Conservation (phyloP, 2,888 invertebrate genomes). For the Synergus laeviventris region DNA sequence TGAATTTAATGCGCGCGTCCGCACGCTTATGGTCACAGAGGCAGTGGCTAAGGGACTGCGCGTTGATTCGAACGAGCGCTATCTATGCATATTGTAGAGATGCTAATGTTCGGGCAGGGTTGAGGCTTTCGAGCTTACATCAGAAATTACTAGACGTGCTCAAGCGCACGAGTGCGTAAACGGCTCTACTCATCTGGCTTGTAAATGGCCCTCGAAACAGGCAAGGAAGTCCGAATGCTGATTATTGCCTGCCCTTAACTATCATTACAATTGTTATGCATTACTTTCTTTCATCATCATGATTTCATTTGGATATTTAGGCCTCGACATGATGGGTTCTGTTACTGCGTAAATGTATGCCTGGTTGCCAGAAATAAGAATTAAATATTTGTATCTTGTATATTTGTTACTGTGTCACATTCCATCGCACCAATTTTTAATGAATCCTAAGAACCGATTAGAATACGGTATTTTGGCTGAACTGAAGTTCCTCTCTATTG, state of each 20-base stretch:
- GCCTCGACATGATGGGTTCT: too few relatives aligned
- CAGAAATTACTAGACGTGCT: constrained; percentile 16
- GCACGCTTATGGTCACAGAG: constrained; percentile 52
- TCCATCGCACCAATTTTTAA: too few relatives aligned
- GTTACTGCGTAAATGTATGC: too few relatives aligned
- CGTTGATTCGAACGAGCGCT: constrained; percentile 54
- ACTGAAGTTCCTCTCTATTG: too few relatives aligned
- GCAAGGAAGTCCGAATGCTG: constrained; percentile 1
- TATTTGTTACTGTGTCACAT: too few relatives aligned
- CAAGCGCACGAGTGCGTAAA: constrained; percentile 22
- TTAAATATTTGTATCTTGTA: too few relatives aligned
- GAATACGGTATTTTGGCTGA: too few relatives aligned
- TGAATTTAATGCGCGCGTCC: constrained; percentile 64
- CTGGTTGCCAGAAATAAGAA: too few relatives aligned
- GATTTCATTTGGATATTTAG: background rate
- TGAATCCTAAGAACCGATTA: too few relatives aligned
- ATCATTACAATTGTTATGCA: background rate
- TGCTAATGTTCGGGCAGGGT: constrained; percentile 52
- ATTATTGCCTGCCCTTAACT: constrained; percentile 16
- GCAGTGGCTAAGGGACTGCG: constrained; percentile 49
- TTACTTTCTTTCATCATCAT: background rate
- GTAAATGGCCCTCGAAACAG: constrained; percentile 22
- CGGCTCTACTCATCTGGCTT: constrained; percentile 25
- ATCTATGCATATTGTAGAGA: constrained; percentile 54
- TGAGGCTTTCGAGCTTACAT: constrained; percentile 46